Percentiles rank a stretch among this genome's conserved stretches.
These are phyloP conservation scores for Zaprionus gabonicus DNA, from an alignment of 1,140 invertebrate genomes.

Conservation along the genomic window DNA sequence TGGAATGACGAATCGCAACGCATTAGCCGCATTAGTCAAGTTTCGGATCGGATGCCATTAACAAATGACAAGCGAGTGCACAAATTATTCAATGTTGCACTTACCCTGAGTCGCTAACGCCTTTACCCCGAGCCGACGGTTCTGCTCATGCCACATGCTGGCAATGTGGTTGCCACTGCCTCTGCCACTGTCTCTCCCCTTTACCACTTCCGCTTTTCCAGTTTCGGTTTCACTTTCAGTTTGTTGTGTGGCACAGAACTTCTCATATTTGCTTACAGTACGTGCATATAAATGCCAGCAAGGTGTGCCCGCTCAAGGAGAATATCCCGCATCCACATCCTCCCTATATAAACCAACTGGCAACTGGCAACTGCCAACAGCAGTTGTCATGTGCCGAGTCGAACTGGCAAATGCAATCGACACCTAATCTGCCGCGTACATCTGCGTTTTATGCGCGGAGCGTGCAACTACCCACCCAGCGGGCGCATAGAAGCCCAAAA, in stretches of 20 bases:
- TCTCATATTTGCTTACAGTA: constrained; percentile 78
- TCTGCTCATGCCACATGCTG: constrained; percentile 22
- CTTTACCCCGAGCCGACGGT: neutral
- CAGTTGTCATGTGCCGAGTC: constrained; percentile 65
- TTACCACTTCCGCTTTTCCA: constrained; percentile 1
- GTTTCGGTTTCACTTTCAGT: constrained; percentile 6
- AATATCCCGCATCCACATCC: constrained; percentile 4
- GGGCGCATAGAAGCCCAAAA: constrained; percentile 23
- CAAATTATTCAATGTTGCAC: constrained; percentile 40
- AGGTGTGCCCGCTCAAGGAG: constrained; percentile 25
- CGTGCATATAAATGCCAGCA: constrained; percentile 72
- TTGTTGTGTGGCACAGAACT: constrained; percentile 51
- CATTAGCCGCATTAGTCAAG: constrained; percentile 33
- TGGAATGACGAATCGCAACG: constrained; percentile 8
- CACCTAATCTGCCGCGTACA: constrained; percentile 61
- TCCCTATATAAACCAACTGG: neutral
- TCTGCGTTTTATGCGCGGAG: constrained; percentile 28
- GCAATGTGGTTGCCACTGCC: constrained; percentile 17
- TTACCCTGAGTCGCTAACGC: neutral
- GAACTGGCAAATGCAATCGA: constrained; percentile 67
- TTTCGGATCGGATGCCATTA: constrained; percentile 27
- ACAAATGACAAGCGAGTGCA: constrained; percentile 40
- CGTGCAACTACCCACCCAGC: constrained; percentile 14
- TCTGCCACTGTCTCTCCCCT: constrained; percentile 9
- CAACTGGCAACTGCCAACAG: neutral